Base-by-base conservation (phyloP, 2,888 invertebrate genomes). In the Litoditis marina region DNA sequence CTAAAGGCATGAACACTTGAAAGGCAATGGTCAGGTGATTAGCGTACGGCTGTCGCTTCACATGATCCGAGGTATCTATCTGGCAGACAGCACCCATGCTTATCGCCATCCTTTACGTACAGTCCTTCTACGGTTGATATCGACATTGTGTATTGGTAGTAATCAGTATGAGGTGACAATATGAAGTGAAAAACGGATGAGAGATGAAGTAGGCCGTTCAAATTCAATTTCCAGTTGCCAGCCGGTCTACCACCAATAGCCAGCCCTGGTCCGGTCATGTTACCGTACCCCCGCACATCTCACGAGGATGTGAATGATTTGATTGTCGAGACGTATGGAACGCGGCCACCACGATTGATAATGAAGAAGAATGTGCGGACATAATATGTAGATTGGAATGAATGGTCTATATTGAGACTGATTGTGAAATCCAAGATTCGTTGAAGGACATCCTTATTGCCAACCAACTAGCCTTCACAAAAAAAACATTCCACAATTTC, bases 241-340 rank as follows among this genome's bases (percentile, higher is more conserved):
- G 5, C 13, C 11, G 11, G 7, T 0, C 22, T 16, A 13, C 16
- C 51, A 27, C 25, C 13, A 2, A 13, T 31, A 19, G 36, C 59
- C 13, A 65, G 62, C 36, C 62, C 62, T 8, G 22, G 50, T 1
- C 36, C 52, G 11, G 49, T 65, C 5, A 1, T 5, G 16, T 30
- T 68, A 31, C 68, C 65, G 31, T 52, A 54, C 36, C 28, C 34
- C n/a, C 11, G 28, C 25, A 59, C 44, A 28, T 71, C 71, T 16
- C 55, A 36, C 1, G 74, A 74, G 28, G 66, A 74, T 44, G 72
- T 74, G 22, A 64, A 65, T 34, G 65, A 63, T 19, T 53, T 74
- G 19, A 58, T 73, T 25, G 64, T 73, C n/a, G 74, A 74, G 50
- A 73, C 70, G 6, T 74, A 74, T 52, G 67, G 64, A 2, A 54